These are phyloP conservation scores for Caenorhabditis drosophilae DNA, from an alignment of 2,888 invertebrate species.

Conservation along the genomic window DNA sequence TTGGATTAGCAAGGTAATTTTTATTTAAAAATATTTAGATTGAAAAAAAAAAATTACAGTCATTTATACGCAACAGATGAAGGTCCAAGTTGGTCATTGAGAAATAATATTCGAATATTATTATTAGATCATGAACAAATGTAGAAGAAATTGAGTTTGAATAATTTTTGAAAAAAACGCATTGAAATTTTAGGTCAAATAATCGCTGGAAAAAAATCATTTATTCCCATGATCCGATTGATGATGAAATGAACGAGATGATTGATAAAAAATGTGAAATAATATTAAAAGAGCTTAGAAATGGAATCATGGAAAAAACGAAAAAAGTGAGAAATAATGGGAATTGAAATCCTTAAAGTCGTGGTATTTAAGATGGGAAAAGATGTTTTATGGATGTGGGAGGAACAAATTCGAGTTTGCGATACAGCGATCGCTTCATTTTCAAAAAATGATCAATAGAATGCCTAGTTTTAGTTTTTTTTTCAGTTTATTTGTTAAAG, in stretches of 20 bases:
- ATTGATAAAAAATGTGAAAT: constrained; percentile 30
- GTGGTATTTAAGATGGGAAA: constrained; percentile 30
- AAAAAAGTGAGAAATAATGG: no score
- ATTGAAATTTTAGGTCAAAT: constrained; percentile 21
- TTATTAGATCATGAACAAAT: constrained; percentile 44
- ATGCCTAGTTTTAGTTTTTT: constrained; percentile 1
- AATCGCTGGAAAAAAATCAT: constrained; percentile 38
- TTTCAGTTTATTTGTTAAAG: no score
- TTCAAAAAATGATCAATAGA: constrained; percentile 1
- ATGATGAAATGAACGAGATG: constrained; percentile 24
- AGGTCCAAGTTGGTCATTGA: constrained; percentile 55
- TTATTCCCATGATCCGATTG: constrained; percentile 43
- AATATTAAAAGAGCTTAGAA: constrained; percentile 29
- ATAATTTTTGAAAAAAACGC: constrained; percentile 1
- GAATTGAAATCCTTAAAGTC: no score
- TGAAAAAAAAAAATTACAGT: constrained; percentile 49
- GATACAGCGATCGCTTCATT: constrained; percentile 24
- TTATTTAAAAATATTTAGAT: neutral
- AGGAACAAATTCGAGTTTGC: constrained; percentile 41
- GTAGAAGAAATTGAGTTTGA: constrained; percentile 8
- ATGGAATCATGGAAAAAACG: constrained; percentile 23
- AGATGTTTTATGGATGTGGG: constrained; percentile 48
- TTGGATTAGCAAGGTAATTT: constrained; percentile 42
- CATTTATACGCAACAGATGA: constrained; percentile 60
- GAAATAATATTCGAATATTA: constrained; percentile 53